These are phyloP conservation scores for Pao palembangensis DNA, from an alignment of 2,113 vertebrate genomes.

Conservation along the genomic window DNA sequence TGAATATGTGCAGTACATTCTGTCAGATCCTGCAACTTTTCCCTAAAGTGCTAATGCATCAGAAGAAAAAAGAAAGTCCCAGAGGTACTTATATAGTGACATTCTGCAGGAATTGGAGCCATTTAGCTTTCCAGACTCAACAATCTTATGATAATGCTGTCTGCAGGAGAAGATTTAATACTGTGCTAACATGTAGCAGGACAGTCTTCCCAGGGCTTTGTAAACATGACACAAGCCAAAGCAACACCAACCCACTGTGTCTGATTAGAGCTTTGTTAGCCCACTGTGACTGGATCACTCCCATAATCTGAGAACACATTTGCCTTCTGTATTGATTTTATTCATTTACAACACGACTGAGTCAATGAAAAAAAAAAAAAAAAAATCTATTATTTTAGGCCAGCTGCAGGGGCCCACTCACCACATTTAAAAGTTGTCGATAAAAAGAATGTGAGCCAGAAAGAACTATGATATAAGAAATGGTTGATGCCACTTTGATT, in stretches of 20 bases:
- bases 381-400: conserved; percentile 23
- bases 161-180: conserved; percentile 48
- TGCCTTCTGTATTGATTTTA: conserved; percentile 22
- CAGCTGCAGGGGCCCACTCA: conserved; percentile 44
- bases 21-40: conserved; percentile 4
- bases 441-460: conserved; percentile 6
- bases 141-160: conserved; percentile 56
- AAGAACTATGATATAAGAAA: neutral
- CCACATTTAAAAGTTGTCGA: neutral
- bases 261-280: conserved; percentile 37
- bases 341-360: conserved; percentile 38
- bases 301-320: conserved; percentile 42
- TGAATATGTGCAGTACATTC: neutral
- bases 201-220: conserved; percentile 39
- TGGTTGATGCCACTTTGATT: neutral
- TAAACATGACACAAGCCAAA: conserved; percentile 45
- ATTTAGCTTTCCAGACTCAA: conserved; percentile 51
- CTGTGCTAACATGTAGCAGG: conserved; percentile 56
- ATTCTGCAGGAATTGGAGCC: conserved; percentile 17
- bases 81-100: neutral
- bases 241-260: conserved; percentile 22
- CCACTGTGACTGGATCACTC: conserved; percentile 21
- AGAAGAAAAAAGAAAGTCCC: neutral
- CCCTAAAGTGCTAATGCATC: conserved; percentile 4
- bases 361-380: conserved; percentile 11